phyloP scores from a whole-genome alignment of 2,113 vertebrate species.

The Propithecus coquereli region DNA sequence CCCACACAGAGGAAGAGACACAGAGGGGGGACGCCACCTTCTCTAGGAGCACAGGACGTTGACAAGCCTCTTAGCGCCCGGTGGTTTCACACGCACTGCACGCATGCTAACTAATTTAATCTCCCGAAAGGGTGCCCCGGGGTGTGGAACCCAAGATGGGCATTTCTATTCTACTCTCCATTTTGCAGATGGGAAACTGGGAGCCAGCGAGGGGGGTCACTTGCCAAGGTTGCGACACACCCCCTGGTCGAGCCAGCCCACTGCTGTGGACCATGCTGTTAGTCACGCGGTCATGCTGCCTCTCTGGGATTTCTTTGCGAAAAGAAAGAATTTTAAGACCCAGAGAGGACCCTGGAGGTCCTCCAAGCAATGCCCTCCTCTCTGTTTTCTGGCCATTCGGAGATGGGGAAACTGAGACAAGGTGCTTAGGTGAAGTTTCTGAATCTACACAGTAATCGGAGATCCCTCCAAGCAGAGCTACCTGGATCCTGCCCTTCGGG shows the following conservation, averaged over 20 bases:
- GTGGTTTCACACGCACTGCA: rapidly evolving
- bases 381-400: neutral
- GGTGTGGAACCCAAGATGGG: neutral
- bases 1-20: too few species aligned
- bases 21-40: too few species aligned
- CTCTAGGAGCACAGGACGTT: rapidly evolving
- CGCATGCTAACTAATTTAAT: rapidly evolving
- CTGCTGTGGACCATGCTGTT: neutral
- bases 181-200: neutral
- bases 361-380: too few species aligned
- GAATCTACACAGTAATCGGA: neutral
- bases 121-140: neutral
- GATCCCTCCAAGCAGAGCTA: neutral
- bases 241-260: too few species aligned
- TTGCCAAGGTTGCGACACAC: neutral
- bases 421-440: rapidly evolving
- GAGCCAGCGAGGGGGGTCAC: neutral
- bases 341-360: neutral
- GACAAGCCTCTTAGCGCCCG: neutral
- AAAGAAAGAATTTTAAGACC: neutral
- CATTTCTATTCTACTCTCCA: neutral
- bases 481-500: rapidly evolving
- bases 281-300: rapidly evolving
- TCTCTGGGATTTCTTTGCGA: neutral
- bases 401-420: neutral